These are phyloP conservation scores for Ammospiza maritima DNA, from an alignment of 2,797 vertebrate species.

Conservation along the genomic window DNA sequence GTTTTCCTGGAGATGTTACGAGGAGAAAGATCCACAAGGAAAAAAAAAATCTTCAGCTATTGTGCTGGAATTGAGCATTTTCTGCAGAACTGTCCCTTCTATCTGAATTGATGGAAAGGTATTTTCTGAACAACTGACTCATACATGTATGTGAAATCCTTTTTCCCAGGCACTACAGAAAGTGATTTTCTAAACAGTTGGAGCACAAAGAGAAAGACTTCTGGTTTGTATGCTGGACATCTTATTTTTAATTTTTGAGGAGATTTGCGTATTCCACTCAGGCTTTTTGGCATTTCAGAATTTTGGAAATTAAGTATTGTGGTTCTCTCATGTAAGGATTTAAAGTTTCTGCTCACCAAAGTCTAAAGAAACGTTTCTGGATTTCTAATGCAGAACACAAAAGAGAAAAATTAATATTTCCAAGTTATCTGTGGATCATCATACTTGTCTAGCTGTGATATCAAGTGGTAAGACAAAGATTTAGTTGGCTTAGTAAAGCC, in stretches of 20 bases:
- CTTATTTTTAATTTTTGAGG: not conserved
- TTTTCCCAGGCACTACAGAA: not conserved
- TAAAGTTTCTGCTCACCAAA: not conserved
- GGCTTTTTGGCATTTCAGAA: not conserved
- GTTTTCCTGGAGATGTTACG: not conserved
- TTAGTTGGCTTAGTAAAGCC: not conserved
- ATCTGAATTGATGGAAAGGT: not conserved
- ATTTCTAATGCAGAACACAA: not conserved
- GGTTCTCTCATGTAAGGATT: not conserved
- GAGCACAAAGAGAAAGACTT: not conserved
- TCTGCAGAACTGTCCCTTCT: not conserved
- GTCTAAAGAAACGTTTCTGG: not conserved
- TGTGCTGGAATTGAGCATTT: not conserved
- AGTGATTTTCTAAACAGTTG: not conserved
- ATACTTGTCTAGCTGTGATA: not conserved
- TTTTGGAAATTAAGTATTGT: not conserved
- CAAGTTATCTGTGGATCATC: not conserved
- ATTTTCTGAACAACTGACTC: not conserved
- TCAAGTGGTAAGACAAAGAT: not conserved
- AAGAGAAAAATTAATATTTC: not conserved
- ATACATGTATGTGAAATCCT: not conserved
- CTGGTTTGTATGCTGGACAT: not conserved
- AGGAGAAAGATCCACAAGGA: not conserved
- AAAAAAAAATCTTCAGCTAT: not conserved
- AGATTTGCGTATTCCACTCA: not conserved